phyloP scores from a whole-genome alignment of 2,113 vertebrate genomes.

The Anarrhichthys ocellatus region DNA sequence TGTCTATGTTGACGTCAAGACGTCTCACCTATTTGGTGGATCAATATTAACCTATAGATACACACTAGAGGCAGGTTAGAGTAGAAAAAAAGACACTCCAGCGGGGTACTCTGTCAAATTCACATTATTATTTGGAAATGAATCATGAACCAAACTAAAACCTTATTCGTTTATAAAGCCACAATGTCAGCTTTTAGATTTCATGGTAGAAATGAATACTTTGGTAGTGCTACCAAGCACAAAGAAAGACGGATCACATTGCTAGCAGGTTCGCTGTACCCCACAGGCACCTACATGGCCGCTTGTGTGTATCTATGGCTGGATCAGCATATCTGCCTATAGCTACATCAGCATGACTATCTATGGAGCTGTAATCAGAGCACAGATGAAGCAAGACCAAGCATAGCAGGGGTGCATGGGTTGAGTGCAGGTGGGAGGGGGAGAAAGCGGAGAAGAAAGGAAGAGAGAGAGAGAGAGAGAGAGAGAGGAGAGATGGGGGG shows the following conservation, averaged over 20 bases:
- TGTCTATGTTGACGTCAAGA: constrained; percentile 59
- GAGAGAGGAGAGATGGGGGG: constrained; percentile 34
- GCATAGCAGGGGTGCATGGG: constrained; percentile 64
- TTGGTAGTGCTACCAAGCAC: constrained; percentile 21
- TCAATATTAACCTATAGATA: constrained; percentile 59
- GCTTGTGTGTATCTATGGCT: constrained; percentile 66
- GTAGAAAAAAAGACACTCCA: constrained; percentile 3
- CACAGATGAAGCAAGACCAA: constrained; percentile 73
- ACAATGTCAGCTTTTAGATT: constrained; percentile 6
- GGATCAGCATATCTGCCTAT: constrained; percentile 72
- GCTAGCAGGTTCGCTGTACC: not conserved
- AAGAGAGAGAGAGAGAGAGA: constrained; percentile 5
- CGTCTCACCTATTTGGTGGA: constrained; percentile 56
- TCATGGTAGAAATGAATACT: constrained; percentile 1
- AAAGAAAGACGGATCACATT: constrained; percentile 3
- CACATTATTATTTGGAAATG: not conserved
- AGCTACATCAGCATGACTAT: constrained; percentile 74
- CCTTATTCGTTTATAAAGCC: not conserved
- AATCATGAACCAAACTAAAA: constrained; percentile 20
- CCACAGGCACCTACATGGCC: constrained; percentile 48
- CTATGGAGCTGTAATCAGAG: constrained; percentile 73
- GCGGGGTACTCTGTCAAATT: constrained; percentile 11
- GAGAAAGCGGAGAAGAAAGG: constrained; percentile 74
- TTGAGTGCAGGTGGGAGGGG: constrained; percentile 85
- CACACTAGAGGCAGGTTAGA: constrained; percentile 56